These are phyloP conservation scores for Cecropterus lyciades DNA, from an alignment of 1,140 invertebrate genomes.

Conservation along the genomic window DNA sequence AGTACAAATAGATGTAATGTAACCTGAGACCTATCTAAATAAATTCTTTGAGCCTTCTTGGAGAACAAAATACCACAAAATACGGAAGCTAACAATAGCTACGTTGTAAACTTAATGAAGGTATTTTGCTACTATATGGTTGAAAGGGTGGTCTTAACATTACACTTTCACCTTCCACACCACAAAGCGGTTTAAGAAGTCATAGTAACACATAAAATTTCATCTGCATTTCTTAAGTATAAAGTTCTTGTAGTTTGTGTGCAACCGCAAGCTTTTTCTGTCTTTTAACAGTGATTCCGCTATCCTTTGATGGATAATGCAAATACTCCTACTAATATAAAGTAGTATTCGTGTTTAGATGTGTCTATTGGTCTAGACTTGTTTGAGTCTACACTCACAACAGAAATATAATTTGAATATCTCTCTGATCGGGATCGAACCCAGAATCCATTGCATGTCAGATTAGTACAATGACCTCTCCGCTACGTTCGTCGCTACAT, in stretches of 20 bases:
- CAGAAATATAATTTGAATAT: no score
- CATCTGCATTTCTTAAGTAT: neutral
- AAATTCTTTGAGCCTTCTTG: neutral
- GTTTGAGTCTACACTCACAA: no score
- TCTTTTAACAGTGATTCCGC: no score
- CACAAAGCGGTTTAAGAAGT: constrained; percentile 7
- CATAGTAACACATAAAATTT: neutral
- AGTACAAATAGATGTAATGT: neutral
- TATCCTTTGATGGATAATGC: no score
- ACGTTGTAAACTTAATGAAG: constrained; percentile 7
- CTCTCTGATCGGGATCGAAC: no score
- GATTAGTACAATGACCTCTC: no score
- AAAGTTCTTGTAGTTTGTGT: neutral
- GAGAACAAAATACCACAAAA: constrained; percentile 8
- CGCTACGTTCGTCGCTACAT: no score
- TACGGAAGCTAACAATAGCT: constrained; percentile 11
- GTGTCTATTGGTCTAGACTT: no score
- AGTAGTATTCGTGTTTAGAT: no score
- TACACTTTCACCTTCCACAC: constrained; percentile 6
- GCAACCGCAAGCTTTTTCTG: no score
- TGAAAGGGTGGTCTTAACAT: neutral
- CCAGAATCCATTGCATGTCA: no score
- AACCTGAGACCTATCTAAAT: neutral
- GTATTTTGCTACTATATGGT: constrained; percentile 17
- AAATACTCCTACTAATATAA: no score